Percentiles rank a stretch among this genome's conserved stretches.
These are phyloP conservation scores for Drosophila subobscura DNA, from an alignment of 1,140 invertebrate genomes.

Conservation along the genomic window DNA sequence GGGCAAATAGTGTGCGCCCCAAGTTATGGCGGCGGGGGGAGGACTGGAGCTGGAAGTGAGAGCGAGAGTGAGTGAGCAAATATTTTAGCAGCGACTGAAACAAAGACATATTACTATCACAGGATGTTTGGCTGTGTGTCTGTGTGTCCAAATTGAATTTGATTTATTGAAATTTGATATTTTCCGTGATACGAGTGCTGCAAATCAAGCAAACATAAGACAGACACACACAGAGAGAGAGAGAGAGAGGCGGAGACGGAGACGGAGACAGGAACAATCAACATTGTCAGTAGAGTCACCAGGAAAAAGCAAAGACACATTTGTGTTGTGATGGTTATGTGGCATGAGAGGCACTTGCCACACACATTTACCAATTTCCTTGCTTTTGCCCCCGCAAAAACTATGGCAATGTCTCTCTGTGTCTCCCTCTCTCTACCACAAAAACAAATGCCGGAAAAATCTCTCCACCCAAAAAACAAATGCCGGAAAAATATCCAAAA, in stretches of 20 bases:
- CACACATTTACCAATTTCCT: slow-evolving; percentile 62
- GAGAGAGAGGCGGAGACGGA: slow-evolving; percentile 1
- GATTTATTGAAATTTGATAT: slow-evolving; percentile 83
- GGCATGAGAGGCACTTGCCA: slow-evolving; percentile 58
- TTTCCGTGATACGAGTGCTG: slow-evolving; percentile 80
- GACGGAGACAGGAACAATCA: slow-evolving; percentile 63
- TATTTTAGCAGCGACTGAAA: slow-evolving; percentile 76
- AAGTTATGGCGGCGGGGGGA: no score
- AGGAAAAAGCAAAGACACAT: slow-evolving; percentile 8
- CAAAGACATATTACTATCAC: slow-evolving; percentile 79
- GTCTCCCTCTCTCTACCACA: slow-evolving; percentile 10
- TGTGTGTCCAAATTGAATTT: slow-evolving; percentile 81
- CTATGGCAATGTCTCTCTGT: slow-evolving; percentile 2
- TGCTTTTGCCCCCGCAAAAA: slow-evolving; percentile 20
- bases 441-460: slow-evolving; percentile 51
- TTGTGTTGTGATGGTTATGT: slow-evolving; percentile 39
- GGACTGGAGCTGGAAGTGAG: not conserved
- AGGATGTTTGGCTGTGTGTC: slow-evolving; percentile 53
- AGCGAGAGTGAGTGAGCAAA: slow-evolving; percentile 56
- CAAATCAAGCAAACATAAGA: slow-evolving; percentile 77
- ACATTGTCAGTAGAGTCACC: slow-evolving; percentile 42
- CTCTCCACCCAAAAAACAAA: slow-evolving; percentile 21
- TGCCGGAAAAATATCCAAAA: slow-evolving; percentile 38
- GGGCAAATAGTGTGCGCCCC: slow-evolving; percentile 58
- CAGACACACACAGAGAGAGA: slow-evolving; percentile 24